Base-by-base conservation (phyloP, 2,797 vertebrate species). In the Oreochromis grahami region DNA sequence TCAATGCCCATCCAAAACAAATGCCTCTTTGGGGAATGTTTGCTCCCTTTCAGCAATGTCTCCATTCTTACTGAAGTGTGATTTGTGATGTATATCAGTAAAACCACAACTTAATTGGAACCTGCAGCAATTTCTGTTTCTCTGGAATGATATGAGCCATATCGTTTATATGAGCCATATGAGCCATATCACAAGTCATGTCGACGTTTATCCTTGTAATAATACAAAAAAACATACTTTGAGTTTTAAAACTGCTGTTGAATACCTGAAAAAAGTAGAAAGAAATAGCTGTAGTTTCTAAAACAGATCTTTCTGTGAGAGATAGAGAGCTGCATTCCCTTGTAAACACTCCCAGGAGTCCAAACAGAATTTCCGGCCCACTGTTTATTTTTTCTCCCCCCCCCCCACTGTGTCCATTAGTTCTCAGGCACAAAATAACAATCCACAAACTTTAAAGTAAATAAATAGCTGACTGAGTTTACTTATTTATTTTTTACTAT, bases 301-400 rank as follows among this genome's bases (percentile, higher is more conserved):
- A 36, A 55, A 38, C 12, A 41, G 56, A 58, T 78, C 17, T 29
- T 24, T 7, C 21, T 12, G 81, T n/a, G 26, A 17, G 45, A 78
- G 50, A 74, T 76, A 38, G 63, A 21, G 38, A 45, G 63, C 60
- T 56, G 58, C 84, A 77, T 84, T 85, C 84, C 72, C 19, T 21
- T 43, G 34, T 81, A 86, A 89, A 92, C 84, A 77, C 34, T 86
- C 93, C 36, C 86, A 3, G 5, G 82, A 90, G 89, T 86, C 48
- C 86, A 90, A 93, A 91, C 91, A 93, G 90, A 85, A 93, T 87
- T 78, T 93, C 91, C 84, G 76, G 83, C 11, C 3, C 3, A 17
- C 56, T 15, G 80, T 90, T 88, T 91, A 82, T 90, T 90, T 93
- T 89, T 58, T 65, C 17, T 87, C 21, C 21, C 21, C 21, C 21